Percentiles rank a stretch among this genome's conserved stretches.
phyloP scores from a whole-genome alignment of 2,888 invertebrate genomes.

The Adineta ricciae region DNA sequence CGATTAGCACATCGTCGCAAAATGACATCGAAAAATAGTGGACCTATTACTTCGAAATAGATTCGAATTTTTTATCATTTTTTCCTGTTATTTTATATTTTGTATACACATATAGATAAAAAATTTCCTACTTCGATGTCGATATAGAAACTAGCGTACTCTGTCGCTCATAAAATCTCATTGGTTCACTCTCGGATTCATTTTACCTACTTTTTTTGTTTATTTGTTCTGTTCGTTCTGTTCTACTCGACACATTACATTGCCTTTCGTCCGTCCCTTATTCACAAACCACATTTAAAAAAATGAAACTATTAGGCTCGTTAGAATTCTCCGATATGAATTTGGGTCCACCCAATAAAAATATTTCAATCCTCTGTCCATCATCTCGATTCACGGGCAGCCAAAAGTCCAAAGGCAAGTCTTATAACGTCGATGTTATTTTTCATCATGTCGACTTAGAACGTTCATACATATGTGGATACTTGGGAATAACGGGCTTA shows the following conservation, averaged over 20 bases:
- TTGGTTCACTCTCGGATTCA: not conserved
- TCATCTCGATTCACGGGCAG: slow-evolving; percentile 82
- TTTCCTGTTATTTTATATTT: not conserved
- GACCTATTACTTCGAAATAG: not conserved
- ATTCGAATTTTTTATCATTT: not conserved
- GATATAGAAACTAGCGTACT: not conserved
- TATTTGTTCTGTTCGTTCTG: not conserved
- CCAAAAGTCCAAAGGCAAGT: slow-evolving; percentile 91
- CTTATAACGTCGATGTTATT: slow-evolving; percentile 91
- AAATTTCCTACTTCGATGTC: no score
- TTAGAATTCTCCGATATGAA: slow-evolving; percentile 2
- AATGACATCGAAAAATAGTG: not conserved
- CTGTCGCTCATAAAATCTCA: not conserved
- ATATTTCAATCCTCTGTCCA: not conserved
- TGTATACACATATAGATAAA: not conserved
- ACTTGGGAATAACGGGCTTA: slow-evolving; percentile 84
- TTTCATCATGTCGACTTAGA: slow-evolving; percentile 93
- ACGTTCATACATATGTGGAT: slow-evolving; percentile 85
- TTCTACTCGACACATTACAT: not conserved
- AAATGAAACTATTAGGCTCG: not conserved
- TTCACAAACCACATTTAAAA: not conserved
- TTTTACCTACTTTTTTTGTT: not conserved
- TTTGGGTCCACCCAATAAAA: not conserved
- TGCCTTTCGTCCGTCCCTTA: not conserved
- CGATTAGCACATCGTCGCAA: not conserved